Evolutionary conservation across 2,797 vertebrate genomes (phyloP), one percentile per base, ranked within the genome.

Genomic region (Lagodon rhomboides): DNA sequence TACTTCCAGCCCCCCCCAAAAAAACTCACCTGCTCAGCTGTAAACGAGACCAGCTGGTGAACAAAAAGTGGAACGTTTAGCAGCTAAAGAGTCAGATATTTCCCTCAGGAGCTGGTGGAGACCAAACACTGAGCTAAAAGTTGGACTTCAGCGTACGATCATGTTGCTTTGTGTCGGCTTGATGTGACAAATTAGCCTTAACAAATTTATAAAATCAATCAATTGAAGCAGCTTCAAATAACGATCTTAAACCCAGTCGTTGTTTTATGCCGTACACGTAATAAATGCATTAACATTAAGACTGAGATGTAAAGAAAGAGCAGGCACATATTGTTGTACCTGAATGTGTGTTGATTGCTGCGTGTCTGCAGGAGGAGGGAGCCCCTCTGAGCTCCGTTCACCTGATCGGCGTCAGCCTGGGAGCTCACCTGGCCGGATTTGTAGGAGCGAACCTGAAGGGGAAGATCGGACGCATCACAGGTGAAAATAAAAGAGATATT

Each of bases 391-490:
- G 95, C 64, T 94, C 93, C 0, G 64, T 99, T 34, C 91, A 99
- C 86, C 94, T 99, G 72, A 96, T 99, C 81, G 98, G 98, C 4
- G 93, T 98, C 64, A 99, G 98, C 73, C 96, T 99, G 68, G 98
- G 98, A 17, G 98, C 98, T 92, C 98, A 99, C 79, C 81, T 99
- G 85, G 96, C 98, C 20, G 98, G 98, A 55, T 97, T 96, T 62
- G 96, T 99, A 18, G 98, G 98, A 1, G 95, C 97, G 5, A 96
- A 93, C 80, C 96, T 98, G 88, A 92, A 94, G 59, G 98, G 98
- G 5, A 95, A 90, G 90, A 91, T 99, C 54, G 97, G 97, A 75
- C 97, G 98, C 84, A 99, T 99, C 87, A 99, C 98, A 94, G 98
- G 44, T 46, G 16, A 46, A 46, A 5, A 38, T 38, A 38, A 11